phyloP scores from a whole-genome alignment of 2,113 vertebrate genomes.

The Ovis aries region ARS-UI_Ramb_v3.0 NC_056058.1:101529501-101530000 shows the following conservation, averaged over 20 bases:
- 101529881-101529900: conserved; percentile 79
- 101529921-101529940: conserved; percentile 80
- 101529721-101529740: conserved; percentile 86
- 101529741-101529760: conserved; percentile 83
- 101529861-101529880: conserved; percentile 75
- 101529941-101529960: conserved; percentile 81
- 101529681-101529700: conserved; percentile 84
- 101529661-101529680: conserved; percentile 83
- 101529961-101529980: conserved; percentile 81
- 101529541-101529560: conserved; percentile 81
- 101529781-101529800: conserved; percentile 80
- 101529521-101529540: conserved; percentile 81
- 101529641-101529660: conserved; percentile 85
- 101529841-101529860: conserved; percentile 66
- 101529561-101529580: conserved; percentile 82
- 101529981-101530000: conserved; percentile 76
- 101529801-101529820: conserved; percentile 68
- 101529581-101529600: conserved; percentile 78
- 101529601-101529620: conserved; percentile 83
- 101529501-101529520: conserved; percentile 79
- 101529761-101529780: conserved; percentile 82
- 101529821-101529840: conserved; percentile 58
- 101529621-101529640: conserved; percentile 85
- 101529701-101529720: conserved; percentile 85
- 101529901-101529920: conserved; percentile 81